Conservation (phyloP, 2,113 vertebrate species). For the Falco punctatus region DNA sequence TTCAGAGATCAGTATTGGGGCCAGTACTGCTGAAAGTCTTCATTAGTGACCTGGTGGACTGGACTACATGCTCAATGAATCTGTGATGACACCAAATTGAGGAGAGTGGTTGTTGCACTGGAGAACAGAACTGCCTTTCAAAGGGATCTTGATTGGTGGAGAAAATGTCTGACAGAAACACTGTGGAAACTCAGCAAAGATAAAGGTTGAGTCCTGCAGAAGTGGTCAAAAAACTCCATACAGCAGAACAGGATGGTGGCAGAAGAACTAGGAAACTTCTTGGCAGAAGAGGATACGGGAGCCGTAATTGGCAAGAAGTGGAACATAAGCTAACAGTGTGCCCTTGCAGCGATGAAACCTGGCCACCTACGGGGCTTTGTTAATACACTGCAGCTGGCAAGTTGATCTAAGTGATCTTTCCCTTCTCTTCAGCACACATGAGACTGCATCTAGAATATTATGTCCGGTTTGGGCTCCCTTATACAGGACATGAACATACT, state of each 20-base stretch:
- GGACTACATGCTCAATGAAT: not conserved
- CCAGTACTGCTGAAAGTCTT: not conserved
- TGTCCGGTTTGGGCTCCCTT: not conserved
- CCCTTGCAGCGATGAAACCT: not conserved
- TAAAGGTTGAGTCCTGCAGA: not conserved
- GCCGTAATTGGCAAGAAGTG: not conserved
- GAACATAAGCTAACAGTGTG: not conserved
- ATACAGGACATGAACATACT: not conserved
- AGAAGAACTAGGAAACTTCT: not conserved
- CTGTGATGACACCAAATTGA: not conserved
- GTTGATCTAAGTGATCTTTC: not conserved
- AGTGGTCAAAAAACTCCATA: not conserved
- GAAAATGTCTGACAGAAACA: not conserved
- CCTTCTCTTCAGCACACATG: not conserved
- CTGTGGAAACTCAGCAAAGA: not conserved
- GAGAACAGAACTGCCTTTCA: not conserved
- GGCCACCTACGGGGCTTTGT: not conserved
- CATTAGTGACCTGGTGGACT: not conserved
- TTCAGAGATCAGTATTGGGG: not conserved
- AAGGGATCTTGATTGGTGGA: not conserved
- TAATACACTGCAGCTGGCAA: not conserved
- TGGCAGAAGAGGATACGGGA: not conserved
- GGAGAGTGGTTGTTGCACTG: not conserved
- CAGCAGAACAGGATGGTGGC: not conserved
- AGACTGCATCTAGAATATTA: not conserved